Evolutionary conservation across 2,888 invertebrate species (phyloP), one percentile per base, ranked within the genome.

Genomic region (Chalcis sispes): DNA sequence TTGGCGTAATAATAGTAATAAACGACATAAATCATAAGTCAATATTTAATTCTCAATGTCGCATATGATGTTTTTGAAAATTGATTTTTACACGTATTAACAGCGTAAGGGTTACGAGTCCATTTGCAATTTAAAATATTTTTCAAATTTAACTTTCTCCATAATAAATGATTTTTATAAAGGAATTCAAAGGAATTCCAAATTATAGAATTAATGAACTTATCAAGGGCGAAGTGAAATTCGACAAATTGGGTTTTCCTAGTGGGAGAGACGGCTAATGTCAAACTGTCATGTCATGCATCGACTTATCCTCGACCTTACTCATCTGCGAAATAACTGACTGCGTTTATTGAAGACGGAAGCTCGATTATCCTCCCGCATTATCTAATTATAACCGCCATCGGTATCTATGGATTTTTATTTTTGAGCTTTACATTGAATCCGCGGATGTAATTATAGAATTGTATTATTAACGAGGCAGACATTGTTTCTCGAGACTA

Each of bases 231-330:
- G 50, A 59, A 52, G 61, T 61, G 52, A 18, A n/a, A 18, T 25
- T 59, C 32, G 46, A 23, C 23, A 62, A 71, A 71, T 71, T 71
- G 42, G 42, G 54, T 71, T 71, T 54, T 54, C 18, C 15, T 8
- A 13, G 50, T 46, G 40, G 40, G 27, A 54, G 52, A 50, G 71
- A 61, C 62, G 46, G 27, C 46, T 50, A 59, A 36, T 27, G 73
- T 73, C 67, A 73, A 67, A 73, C 67, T 48, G 73, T 73, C 73
- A 73, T 73, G 73, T 73, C 61, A 61, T 40, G 73, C 50, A 73
- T 61, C 73, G 67, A 67, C 73, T 73, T 73, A 73, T 52, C 65
- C 66, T 50, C 36, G 65, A 72, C 65, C 72, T 72, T 58, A 32
- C 58, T 73, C 66, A 73, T 42, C 61, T 29, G n/a, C 7, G 61